A percentile compares a stretch with the other conserved stretches of the same genome.
Conservation (phyloP, 2,797 vertebrate species). For the Etheostoma nigrum region DNA sequence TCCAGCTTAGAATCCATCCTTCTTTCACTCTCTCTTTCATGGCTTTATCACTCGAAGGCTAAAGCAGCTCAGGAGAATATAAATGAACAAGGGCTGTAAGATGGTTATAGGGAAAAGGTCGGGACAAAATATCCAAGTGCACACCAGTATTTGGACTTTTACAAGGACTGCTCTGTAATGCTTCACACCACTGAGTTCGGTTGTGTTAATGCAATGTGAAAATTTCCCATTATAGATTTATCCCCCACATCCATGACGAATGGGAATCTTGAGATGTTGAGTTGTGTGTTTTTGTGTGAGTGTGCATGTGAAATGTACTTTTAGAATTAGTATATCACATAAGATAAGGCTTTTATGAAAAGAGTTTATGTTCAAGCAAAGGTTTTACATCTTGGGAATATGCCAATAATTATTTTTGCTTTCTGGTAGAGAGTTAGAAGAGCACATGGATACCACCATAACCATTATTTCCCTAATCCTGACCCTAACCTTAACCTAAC, state of each 20-base stretch:
- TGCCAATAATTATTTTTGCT: neutral
- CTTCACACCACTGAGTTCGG: slow-evolving; percentile 20
- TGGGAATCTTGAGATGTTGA: slow-evolving; percentile 22
- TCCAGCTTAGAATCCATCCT: slow-evolving; percentile 52
- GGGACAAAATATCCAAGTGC: slow-evolving; percentile 50
- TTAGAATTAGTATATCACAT: slow-evolving; percentile 5
- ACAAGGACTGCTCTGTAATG: slow-evolving; percentile 43
- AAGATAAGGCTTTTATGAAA: slow-evolving; percentile 6
- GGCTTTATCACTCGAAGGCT: slow-evolving; percentile 76
- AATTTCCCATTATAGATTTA: slow-evolving; percentile 53
- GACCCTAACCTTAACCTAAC: too few relatives aligned
- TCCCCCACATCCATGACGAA: slow-evolving; percentile 38
- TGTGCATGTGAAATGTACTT: slow-evolving; percentile 14
- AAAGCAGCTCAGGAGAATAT: slow-evolving; percentile 77
- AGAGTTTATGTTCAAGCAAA: neutral
- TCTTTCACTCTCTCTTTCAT: slow-evolving; percentile 68
- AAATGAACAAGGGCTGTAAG: slow-evolving; percentile 68
- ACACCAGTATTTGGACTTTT: slow-evolving; percentile 45
- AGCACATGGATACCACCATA: neutral
- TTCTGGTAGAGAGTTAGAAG: neutral
- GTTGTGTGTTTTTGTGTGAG: slow-evolving; percentile 1
- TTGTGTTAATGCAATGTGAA: slow-evolving; percentile 49
- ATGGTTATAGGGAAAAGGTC: slow-evolving; percentile 48
- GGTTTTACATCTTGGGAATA: neutral
- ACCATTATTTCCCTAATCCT: too few relatives aligned